phyloP scores from a whole-genome alignment of 1,140 invertebrate species.

The Eurosta solidaginis region DNA sequence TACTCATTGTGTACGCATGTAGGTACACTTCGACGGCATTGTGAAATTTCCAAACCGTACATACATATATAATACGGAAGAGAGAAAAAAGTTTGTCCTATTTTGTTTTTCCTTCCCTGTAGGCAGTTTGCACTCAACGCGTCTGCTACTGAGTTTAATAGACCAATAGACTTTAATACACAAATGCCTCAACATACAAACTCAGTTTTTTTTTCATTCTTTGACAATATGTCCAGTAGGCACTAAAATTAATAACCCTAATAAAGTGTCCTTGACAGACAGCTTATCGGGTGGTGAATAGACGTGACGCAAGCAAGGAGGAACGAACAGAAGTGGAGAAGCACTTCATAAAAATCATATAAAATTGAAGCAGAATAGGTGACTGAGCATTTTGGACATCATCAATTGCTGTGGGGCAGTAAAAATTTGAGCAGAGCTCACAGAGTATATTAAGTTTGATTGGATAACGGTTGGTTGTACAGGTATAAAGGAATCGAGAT shows the following conservation, averaged over 20 bases:
- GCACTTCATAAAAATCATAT: constrained; percentile 21
- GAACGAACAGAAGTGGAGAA: not conserved
- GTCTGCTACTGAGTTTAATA: not conserved
- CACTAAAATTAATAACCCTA: constrained; percentile 27
- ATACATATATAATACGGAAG: no score
- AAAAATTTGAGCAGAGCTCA: no score
- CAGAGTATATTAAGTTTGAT: no score
- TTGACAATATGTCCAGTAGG: not conserved
- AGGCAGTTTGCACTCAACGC: not conserved
- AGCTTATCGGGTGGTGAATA: not conserved
- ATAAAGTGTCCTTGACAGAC: constrained; percentile 27
- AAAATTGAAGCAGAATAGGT: not conserved
- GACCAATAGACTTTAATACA: not conserved
- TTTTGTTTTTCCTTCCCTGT: no score
- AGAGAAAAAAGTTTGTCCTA: no score
- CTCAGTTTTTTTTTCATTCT: not conserved
- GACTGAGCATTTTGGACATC: not conserved
- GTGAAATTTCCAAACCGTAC: no score
- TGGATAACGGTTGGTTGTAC: no score
- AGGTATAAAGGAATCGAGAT: no score
- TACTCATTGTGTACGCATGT: no score
- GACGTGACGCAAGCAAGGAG: not conserved
- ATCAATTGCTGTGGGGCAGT: no score
- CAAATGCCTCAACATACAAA: not conserved
- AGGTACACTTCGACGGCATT: no score